Percentiles rank a stretch among this genome's conserved stretches.
Evolutionary conservation across 2,797 vertebrate species (phyloP).

Genomic region (Toxotes lorentzi): DNA sequence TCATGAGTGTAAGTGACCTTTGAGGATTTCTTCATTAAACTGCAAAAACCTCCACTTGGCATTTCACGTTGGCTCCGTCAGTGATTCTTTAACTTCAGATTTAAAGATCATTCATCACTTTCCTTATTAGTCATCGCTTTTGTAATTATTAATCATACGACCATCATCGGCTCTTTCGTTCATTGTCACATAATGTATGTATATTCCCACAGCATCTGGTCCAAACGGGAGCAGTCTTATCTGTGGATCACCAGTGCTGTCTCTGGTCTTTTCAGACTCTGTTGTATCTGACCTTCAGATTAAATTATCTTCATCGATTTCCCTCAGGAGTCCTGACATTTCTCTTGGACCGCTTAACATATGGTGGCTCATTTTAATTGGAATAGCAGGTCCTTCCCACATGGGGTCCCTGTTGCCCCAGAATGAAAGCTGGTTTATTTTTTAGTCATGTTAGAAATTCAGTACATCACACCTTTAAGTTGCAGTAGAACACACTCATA

Average conservation of each 20-base stretch:
- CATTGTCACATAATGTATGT: neutral
- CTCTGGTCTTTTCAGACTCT: constrained; percentile 1
- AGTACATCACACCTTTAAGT: neutral
- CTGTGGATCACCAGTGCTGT: neutral
- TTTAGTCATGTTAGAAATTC: neutral
- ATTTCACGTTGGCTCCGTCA: constrained; percentile 16
- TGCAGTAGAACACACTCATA: too few relatives aligned
- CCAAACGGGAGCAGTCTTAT: neutral
- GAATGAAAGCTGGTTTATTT: constrained; percentile 9
- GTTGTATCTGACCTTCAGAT: constrained; percentile 16
- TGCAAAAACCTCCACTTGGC: constrained; percentile 16
- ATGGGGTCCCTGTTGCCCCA: constrained; percentile 63
- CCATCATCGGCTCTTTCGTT: neutral
- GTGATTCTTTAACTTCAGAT: neutral
- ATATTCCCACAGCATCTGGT: constrained; percentile 3
- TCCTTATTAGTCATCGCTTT: constrained; percentile 11
- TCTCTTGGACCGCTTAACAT: neutral
- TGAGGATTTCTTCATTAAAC: constrained; percentile 42
- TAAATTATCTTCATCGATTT: constrained; percentile 15
- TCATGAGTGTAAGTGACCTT: constrained; percentile 46
- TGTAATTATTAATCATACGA: neutral
- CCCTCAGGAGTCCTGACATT: constrained; percentile 12
- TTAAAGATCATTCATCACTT: constrained; percentile 8
- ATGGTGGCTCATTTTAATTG: constrained; percentile 19
- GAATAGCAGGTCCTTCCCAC: constrained; percentile 56